Evolutionary conservation across 2,113 vertebrate genomes (phyloP).

Genomic region (Pungitius pungitius): DNA sequence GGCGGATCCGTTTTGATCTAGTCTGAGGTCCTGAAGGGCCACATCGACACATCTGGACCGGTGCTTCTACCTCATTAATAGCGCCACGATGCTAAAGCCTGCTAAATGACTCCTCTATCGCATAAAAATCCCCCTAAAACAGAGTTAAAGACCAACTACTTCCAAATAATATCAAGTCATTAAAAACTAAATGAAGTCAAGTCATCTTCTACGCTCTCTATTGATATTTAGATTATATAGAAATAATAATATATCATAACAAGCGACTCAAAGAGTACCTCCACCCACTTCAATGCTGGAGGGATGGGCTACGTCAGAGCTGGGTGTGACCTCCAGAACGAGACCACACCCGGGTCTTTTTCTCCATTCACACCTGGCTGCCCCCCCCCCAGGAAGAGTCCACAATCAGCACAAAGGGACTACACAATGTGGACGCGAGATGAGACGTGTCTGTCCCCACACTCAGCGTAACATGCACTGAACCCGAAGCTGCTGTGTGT

Average conservation of each 20-base stretch:
- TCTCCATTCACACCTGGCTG: not conserved
- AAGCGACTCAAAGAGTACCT: no score
- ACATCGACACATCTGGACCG: not conserved
- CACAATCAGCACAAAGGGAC: not conserved
- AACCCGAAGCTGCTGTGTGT: not conserved
- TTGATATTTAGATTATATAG: no score
- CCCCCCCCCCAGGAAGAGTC: not conserved
- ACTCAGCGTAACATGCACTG: no score
- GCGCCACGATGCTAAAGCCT: not conserved
- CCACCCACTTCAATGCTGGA: not conserved
- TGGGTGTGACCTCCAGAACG: not conserved
- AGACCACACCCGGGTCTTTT: not conserved
- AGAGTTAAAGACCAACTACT: not conserved
- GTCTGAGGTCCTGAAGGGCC: not conserved
- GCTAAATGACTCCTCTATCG: not conserved
- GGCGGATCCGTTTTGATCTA: slow-evolving; percentile 29
- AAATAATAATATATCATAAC: no score
- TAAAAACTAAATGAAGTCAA: no score
- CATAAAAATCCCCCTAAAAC: not conserved
- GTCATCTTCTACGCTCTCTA: no score
- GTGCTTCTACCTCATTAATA: slow-evolving; percentile 15
- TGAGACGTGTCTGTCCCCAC: not conserved
- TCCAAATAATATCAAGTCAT: no score
- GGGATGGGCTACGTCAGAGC: not conserved
- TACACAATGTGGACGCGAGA: not conserved